Conservation (phyloP, 2,113 vertebrate genomes). For the Dasyprocta punctata region DNA sequence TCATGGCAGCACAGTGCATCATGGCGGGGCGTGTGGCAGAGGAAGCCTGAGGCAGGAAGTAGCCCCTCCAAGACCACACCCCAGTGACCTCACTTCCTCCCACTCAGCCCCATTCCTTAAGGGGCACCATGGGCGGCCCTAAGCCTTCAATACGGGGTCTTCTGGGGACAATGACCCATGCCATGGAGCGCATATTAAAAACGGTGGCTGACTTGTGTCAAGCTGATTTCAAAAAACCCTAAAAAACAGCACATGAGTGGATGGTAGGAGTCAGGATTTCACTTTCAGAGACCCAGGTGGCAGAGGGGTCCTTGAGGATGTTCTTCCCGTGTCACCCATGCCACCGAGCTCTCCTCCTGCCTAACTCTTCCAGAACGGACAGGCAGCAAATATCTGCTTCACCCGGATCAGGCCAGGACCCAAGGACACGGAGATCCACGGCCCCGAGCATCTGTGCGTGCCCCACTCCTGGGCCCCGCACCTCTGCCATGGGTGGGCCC, state of each 20-base stretch:
- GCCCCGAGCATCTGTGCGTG: rapidly evolving
- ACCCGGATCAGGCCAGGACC: not conserved
- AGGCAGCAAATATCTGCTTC: not conserved
- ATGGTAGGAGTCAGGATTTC: too few relatives aligned
- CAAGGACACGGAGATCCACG: rapidly evolving
- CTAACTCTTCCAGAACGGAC: not conserved
- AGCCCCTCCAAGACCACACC: not conserved
- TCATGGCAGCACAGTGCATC: not conserved
- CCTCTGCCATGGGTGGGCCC: too few relatives aligned
- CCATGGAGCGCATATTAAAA: not conserved
- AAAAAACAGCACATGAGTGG: rapidly evolving
- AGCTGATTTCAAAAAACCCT: not conserved
- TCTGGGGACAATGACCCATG: not conserved
- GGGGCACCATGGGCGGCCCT: not conserved
- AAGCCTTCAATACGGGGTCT: not conserved
- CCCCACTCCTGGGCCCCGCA: rapidly evolving
- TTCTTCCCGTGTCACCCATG: not conserved
- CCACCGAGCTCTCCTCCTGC: rapidly evolving
- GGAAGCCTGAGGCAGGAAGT: not conserved
- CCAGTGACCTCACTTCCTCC: not conserved
- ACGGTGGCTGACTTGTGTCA: too few relatives aligned
- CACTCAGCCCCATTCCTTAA: too few relatives aligned
- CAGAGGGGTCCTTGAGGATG: not conserved
- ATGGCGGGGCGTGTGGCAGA: not conserved
- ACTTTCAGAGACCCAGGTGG: rapidly evolving